These are phyloP conservation scores for Philonicus albiceps DNA, from an alignment of 2,888 invertebrate genomes.

Conservation along the genomic window DNA sequence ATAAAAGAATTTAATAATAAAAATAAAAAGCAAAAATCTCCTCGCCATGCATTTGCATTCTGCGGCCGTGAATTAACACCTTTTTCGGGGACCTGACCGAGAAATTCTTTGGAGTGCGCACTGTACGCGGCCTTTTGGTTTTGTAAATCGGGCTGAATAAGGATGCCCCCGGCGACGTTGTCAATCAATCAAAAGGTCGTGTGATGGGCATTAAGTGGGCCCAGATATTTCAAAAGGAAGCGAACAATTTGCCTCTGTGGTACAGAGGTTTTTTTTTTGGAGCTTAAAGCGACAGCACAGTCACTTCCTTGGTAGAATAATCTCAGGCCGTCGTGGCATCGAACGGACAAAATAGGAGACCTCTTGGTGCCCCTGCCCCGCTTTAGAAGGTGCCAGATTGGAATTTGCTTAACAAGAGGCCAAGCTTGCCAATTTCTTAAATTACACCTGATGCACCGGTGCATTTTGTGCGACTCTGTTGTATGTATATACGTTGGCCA, in stretches of 20 bases:
- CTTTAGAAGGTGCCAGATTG: neutral
- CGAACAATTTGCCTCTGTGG: neutral
- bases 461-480: neutral
- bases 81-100: constrained; percentile 18
- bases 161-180: neutral
- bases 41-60: neutral
- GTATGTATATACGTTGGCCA: neutral
- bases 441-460: neutral
- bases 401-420: neutral
- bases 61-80: constrained; percentile 25
- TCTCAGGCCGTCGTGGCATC: neutral
- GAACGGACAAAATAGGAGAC: neutral
- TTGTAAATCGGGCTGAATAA: neutral
- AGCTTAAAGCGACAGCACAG: neutral
- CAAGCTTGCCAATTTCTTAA: constrained; percentile 12
- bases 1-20: neutral
- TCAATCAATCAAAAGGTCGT: constrained; percentile 11
- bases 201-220: neutral
- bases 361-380: neutral
- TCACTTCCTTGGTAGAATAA: neutral
- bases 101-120: neutral
- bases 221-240: neutral
- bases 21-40: neutral
- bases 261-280: neutral
- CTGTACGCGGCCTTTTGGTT: neutral